A percentile compares a stretch with the other conserved stretches of the same genome.
Evolutionary conservation across 2,888 invertebrate genomes (phyloP).

Genomic region (Tetragonula carbonaria): DNA sequence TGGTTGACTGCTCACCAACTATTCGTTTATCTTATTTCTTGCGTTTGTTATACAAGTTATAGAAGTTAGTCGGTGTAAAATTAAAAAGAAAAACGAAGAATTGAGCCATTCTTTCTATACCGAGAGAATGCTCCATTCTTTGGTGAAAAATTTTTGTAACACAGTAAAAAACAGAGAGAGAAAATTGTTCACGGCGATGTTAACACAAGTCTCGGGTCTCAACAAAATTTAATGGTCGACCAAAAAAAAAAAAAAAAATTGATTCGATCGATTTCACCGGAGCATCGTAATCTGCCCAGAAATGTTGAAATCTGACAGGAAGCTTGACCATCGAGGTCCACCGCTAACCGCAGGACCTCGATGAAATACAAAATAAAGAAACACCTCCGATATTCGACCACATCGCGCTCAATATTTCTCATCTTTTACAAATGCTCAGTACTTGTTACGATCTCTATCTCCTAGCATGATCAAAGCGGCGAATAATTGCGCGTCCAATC

Average conservation of each 20-base stretch:
- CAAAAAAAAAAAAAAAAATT: neutral
- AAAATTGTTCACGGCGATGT: neutral
- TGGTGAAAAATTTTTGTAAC: neutral
- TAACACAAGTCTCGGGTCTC: neutral
- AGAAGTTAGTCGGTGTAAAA: no score
- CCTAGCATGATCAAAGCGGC: neutral
- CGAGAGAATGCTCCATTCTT: no score
- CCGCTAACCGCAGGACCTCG: conserved; percentile 16
- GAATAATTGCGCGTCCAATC: conserved; percentile 48
- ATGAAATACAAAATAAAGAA: conserved; percentile 1
- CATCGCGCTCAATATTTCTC: conserved; percentile 9
- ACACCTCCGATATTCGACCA: neutral
- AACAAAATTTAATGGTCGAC: neutral
- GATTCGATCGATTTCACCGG: neutral
- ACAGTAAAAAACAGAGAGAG: neutral
- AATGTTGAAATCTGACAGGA: conserved; percentile 23
- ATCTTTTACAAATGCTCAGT: conserved; percentile 5
- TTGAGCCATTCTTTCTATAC: no score
- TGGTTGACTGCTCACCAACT: no score
- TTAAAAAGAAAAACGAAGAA: no score
- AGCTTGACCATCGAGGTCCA: neutral
- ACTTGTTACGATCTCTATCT: neutral
- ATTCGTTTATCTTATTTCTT: no score
- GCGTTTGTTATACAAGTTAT: no score
- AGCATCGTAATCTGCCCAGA: neutral